Evolutionary conservation across 2,888 invertebrate species (phyloP), one percentile per base, ranked within the genome.

Genomic region (Octodonta nipae): DNA sequence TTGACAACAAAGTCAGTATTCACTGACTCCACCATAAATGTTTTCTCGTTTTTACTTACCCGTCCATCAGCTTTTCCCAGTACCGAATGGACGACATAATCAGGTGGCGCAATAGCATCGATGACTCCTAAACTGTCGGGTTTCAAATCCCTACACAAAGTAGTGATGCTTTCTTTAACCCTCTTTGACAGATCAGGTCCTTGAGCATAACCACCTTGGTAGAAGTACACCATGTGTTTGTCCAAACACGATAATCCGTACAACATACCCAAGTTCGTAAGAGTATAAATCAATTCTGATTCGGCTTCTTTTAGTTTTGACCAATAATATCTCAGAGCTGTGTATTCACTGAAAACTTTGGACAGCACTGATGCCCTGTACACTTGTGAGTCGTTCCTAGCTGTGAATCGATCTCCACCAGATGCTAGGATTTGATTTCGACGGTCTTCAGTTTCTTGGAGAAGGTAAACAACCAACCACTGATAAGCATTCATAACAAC

Each of bases 91-190:
- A 92, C 65, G 17, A 88, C 75, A 56, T 83, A 89, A 63, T 92
- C 92, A 0, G 91, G 82, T 1, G 88, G 88, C 3, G 91, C 83
- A 14, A 92, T 66, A 15, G 81, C 81, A 57, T 93, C 92, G 2
- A 79, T 83, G 2, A 91, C 70, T 2, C 75, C 64, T 1, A 91
- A 75, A 1, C 81, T 70, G 22, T 87, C 81, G 6, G 72, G 67
- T 60, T 82, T 83, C n/a, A 89, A 50, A 10, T 69, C 66, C 0
- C 54, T 56, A 54, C 88, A 89, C 40, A 80, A 60, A 29, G 70
- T 64, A 42, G 86, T 54, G 12, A 88, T 68, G 2, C 75, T 73
- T 12, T 72, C 69, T 27, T 82, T 70, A 14, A 89, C 60, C 28
- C 76, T 51, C 28, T 68, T 58, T 0, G 77, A 71, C 44, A 78